Evolutionary conservation across 2,888 invertebrate genomes (phyloP).

Genomic region (Microctonus hyperodae): DNA sequence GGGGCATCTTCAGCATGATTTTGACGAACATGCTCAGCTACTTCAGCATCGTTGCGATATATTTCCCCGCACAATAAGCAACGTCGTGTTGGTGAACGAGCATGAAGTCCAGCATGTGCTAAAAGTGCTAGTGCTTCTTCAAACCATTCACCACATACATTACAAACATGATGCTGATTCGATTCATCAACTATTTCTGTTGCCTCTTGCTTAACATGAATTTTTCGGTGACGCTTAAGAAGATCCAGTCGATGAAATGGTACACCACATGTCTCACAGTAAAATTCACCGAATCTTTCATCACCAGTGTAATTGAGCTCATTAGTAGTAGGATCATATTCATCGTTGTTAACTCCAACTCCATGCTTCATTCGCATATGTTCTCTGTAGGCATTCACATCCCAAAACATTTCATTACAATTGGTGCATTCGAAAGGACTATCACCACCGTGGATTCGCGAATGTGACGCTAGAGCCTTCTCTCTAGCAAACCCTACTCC

Average conservation of each 20-base stretch:
- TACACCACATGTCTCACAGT: constrained; percentile 79
- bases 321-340: constrained; percentile 62
- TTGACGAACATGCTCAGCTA: constrained; percentile 70
- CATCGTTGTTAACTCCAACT: constrained; percentile 53
- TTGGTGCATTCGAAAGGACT: constrained; percentile 81
- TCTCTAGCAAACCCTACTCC: constrained; percentile 82
- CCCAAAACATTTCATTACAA: constrained; percentile 86
- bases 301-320: constrained; percentile 68
- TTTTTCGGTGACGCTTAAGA: constrained; percentile 72
- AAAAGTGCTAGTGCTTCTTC: constrained; percentile 78
- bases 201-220: constrained; percentile 59
- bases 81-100: constrained; percentile 65
- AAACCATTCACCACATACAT: constrained; percentile 81
- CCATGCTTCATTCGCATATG: constrained; percentile 71
- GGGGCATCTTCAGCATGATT: constrained; percentile 70
- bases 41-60: constrained; percentile 70
- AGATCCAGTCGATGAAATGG: constrained; percentile 81
- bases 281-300: constrained; percentile 68
- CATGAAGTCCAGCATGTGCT: constrained; percentile 82
- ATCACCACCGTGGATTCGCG: constrained; percentile 80
- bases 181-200: constrained; percentile 52
- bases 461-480: constrained; percentile 81
- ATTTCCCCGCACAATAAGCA: constrained; percentile 74
- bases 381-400: constrained; percentile 67
- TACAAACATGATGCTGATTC: constrained; percentile 72